Conservation (phyloP, 2,113 vertebrate genomes). For the Lynx canadensis region DNA sequence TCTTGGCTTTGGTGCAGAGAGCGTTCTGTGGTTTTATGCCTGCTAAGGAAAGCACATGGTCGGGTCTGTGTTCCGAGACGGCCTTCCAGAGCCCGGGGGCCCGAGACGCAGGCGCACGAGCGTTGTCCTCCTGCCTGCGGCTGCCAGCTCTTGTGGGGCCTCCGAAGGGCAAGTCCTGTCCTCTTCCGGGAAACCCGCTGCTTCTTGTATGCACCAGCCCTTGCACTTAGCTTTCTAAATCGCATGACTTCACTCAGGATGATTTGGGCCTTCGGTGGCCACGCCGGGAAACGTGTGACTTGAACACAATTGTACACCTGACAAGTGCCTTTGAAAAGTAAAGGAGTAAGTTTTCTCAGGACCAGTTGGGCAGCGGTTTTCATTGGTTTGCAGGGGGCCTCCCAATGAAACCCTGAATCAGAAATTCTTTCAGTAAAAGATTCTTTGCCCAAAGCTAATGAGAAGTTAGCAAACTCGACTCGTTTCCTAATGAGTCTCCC, state of each 20-base stretch:
- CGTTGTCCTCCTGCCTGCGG: no score
- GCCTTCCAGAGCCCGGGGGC: background rate
- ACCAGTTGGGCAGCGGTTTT: background rate
- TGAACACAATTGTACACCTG: background rate
- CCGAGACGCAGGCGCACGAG: no score
- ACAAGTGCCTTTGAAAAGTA: background rate
- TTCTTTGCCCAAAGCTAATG: background rate
- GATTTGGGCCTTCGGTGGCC: background rate
- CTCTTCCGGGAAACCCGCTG: background rate
- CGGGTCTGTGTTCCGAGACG: background rate
- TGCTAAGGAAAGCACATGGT: background rate
- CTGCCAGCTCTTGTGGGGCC: background rate
- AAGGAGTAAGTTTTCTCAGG: background rate
- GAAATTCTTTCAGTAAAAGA: background rate
- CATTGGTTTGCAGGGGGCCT: background rate
- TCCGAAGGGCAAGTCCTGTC: background rate
- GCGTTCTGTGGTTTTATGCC: background rate
- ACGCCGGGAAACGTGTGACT: background rate
- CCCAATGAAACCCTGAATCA: background rate
- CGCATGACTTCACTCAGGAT: background rate
- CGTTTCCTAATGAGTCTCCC: background rate
- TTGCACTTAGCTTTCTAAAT: background rate
- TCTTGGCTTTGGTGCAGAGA: background rate
- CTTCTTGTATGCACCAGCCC: background rate
- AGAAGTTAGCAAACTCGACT: background rate